These are phyloP conservation scores for Tamandua tetradactyla DNA, from an alignment of 2,797 vertebrate genomes.

Conservation along the genomic window DNA sequence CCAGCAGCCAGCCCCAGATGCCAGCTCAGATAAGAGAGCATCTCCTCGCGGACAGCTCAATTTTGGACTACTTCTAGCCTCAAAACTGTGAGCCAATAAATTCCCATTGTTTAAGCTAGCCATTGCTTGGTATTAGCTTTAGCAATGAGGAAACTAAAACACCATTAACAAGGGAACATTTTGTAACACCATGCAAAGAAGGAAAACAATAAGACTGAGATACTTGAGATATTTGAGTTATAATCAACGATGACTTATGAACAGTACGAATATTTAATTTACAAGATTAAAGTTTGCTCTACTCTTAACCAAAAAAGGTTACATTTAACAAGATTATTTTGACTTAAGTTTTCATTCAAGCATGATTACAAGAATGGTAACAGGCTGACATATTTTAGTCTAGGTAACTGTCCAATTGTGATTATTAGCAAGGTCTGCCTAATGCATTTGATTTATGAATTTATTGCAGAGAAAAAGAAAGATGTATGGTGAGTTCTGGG, in stretches of 20 bases:
- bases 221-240: neutral
- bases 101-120: no score
- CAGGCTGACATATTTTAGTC: no score
- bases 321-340: neutral
- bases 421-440: neutral
- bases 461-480: neutral
- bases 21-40: no score
- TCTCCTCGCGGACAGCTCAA: no score
- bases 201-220: neutral
- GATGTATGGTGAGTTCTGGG: rapidly evolving
- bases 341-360: neutral
- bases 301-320: neutral
- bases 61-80: no score
- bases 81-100: no score
- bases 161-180: neutral
- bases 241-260: neutral
- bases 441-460: neutral
- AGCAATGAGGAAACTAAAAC: no score
- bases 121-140: no score
- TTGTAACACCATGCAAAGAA: no score
- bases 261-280: conserved; percentile 26
- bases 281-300: conserved; percentile 8
- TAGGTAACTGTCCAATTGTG: no score
- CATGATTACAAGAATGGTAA: neutral
- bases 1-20: no score